Evolutionary conservation across 2,113 vertebrate species (phyloP), one percentile per base, ranked within the genome.

Genomic region (Hyla sarda): DNA sequence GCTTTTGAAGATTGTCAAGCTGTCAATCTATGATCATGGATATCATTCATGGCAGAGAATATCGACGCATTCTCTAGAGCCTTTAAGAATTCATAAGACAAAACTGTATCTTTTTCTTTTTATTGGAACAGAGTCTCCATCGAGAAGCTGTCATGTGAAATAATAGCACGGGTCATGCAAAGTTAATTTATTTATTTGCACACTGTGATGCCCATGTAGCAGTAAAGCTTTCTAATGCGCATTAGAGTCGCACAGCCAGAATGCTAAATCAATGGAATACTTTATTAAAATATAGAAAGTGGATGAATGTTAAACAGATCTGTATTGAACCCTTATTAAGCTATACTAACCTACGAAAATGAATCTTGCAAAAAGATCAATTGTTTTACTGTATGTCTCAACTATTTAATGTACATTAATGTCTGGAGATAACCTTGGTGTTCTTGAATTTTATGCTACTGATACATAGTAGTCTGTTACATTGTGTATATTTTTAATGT

Each of bases 101-200:
- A 58, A 56, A 79, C 21, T n/a, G 52, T n/a, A 37, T 79, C 32
- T 41, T 77, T 77, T 54, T 77, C 1, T 54, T 79, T 11, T 58
- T n/a, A 58, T 58, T 79, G 9, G 34, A 58, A 32, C 48, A 25
- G 9, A 5, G 13, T 23, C n/a, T 62, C 7, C 41, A 47, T 81
- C 1, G 21, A 37, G 19, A 50, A 52, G 16, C 60, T 71, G 80
- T 52, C 80, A 69, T 52, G 62, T 82, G 62, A 32, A 82, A 54
- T 74, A 74, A 45, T 60, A 74, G 50, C 50, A 75, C 45, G 50
- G n/a, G 56, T 84, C 72, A 84, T 62, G 83, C 37, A 84, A 76
- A 84, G 37, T 76, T 48, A 65, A 76, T 84, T 76, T 76, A 84
- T 48, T 84, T 84, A 76, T 76, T 84, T 76, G 56, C 72, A 77